A percentile compares a stretch with the other conserved stretches of the same genome.
Conservation (phyloP, 2,113 vertebrate species). For the Maccullochella peelii region DNA sequence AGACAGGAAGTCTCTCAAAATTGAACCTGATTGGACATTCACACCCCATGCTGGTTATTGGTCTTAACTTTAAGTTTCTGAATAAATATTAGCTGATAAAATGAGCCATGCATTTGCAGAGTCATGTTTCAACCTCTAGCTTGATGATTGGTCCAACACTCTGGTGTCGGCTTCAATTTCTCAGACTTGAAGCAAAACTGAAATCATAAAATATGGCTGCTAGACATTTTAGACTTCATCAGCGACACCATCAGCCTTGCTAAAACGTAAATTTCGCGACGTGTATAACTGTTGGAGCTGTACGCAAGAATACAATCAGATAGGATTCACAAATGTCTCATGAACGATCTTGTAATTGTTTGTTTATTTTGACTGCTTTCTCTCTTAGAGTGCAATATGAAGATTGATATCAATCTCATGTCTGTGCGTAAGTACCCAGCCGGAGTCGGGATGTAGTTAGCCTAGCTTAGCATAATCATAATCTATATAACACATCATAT, state of each 20-base stretch:
- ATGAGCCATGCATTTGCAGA: constrained; percentile 15
- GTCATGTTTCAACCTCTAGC: neutral
- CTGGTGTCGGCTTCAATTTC: too few species aligned
- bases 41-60: neutral
- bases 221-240: too few species aligned
- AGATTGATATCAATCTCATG: too few species aligned
- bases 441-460: neutral
- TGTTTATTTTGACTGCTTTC: neutral
- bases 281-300: too few species aligned
- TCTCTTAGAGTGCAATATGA: too few species aligned
- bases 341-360: neutral
- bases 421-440: too few species aligned
- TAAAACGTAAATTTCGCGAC: too few species aligned
- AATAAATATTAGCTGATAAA: neutral
- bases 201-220: too few species aligned
- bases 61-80: neutral
- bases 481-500: too few species aligned
- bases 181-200: neutral
- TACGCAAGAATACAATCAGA: neutral
- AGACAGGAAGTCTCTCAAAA: constrained; percentile 1
- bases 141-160: neutral
- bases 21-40: neutral
- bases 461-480: neutral
- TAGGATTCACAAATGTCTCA: neutral
- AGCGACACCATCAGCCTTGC: too few species aligned